Conservation (phyloP, 2,888 invertebrate species). For the Willowsia nigromaculata region DNA sequence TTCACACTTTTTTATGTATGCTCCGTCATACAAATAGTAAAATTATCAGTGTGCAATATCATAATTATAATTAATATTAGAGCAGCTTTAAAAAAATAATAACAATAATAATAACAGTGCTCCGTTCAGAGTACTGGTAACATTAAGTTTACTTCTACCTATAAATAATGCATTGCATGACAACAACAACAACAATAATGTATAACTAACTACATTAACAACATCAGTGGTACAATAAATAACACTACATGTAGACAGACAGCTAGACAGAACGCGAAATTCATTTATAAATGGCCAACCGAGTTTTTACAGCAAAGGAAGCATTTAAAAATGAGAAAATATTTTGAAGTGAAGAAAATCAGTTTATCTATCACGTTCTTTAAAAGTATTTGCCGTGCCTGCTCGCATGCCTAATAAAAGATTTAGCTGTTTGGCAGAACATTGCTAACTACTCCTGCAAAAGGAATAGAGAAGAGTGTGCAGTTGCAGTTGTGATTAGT, state of each 20-base stretch:
- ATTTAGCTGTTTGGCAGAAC: not conserved
- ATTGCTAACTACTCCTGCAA: not conserved
- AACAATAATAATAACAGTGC: slow-evolving; percentile 29
- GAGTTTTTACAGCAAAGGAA: not conserved
- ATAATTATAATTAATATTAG: slow-evolving; percentile 41
- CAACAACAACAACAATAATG: slow-evolving; percentile 7
- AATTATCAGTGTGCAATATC: slow-evolving; percentile 34
- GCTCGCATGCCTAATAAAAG: not conserved
- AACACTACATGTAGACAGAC: not conserved
- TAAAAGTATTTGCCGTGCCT: not conserved
- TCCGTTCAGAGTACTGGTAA: slow-evolving; percentile 23
- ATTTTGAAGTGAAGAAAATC: not conserved
- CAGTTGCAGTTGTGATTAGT: slow-evolving; percentile 10
- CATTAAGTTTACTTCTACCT: not conserved
- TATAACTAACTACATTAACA: slow-evolving; percentile 8
- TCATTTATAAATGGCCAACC: slow-evolving; percentile 4
- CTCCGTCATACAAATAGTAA: slow-evolving; percentile 25
- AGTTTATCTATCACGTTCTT: not conserved
- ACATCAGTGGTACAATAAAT: not conserved
- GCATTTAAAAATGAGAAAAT: not conserved
- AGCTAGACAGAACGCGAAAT: not conserved
- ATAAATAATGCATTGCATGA: slow-evolving; percentile 10
- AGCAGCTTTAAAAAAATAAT: slow-evolving; percentile 1
- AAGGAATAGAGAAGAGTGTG: not conserved
- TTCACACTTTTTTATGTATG: slow-evolving; percentile 21